phyloP scores from a whole-genome alignment of 2,113 vertebrate genomes.

The Dendrocopos noguchii region DNA sequence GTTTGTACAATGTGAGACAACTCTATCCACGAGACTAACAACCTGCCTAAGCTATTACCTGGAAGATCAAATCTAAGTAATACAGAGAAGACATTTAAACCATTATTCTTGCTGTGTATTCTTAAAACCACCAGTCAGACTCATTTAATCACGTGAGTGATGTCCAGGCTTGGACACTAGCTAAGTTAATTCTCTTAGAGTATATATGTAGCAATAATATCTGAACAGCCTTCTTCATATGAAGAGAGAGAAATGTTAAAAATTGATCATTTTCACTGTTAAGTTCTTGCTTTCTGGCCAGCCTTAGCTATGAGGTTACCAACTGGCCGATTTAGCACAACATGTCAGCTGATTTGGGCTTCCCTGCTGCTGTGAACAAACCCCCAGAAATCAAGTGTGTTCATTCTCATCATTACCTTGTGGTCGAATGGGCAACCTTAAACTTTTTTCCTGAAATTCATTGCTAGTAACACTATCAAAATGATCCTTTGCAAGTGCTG shows the following conservation, averaged over 20 bases:
- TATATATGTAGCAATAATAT: background rate
- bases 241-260: background rate
- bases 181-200: background rate
- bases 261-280: background rate
- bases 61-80: background rate
- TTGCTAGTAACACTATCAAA: background rate
- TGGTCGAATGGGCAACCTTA: background rate
- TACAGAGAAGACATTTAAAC: background rate
- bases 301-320: background rate
- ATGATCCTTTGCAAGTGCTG: background rate
- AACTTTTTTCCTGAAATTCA: background rate
- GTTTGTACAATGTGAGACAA: background rate
- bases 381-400: background rate
- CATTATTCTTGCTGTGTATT: background rate
- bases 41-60: background rate
- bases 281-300: background rate
- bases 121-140: background rate
- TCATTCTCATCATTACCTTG: background rate
- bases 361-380: background rate
- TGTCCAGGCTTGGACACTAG: background rate
- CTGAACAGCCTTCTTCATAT: background rate
- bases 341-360: background rate
- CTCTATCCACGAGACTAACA: background rate
- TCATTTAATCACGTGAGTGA: background rate
- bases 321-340: background rate